Conservation (phyloP, 2,888 invertebrate genomes). For the Pemphredon lugubris region DNA sequence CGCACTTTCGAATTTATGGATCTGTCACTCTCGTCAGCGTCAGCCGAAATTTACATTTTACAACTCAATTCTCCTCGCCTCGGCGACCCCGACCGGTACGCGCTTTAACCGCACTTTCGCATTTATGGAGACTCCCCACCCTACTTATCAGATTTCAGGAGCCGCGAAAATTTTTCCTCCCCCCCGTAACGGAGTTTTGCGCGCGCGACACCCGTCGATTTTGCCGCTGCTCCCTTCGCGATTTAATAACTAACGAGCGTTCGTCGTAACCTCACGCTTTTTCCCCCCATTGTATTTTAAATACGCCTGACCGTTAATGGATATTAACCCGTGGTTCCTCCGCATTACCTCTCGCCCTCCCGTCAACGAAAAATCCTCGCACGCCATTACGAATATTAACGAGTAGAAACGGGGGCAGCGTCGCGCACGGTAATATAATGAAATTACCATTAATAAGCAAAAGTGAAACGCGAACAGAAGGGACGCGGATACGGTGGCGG, state of each 20-base stretch:
- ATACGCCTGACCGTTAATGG: no score
- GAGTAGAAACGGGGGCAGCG: no score
- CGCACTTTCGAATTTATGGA: slow-evolving; percentile 23
- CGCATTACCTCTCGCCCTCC: no score
- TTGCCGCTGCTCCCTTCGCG: not conserved
- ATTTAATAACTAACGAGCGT: not conserved
- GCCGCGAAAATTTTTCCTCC: slow-evolving; percentile 25
- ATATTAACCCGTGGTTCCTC: no score
- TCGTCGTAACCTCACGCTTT: not conserved
- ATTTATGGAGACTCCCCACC: slow-evolving; percentile 21
- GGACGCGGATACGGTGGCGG: not conserved
- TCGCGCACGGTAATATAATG: no score
- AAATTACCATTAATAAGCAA: slow-evolving; percentile 38
- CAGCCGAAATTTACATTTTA: slow-evolving; percentile 34
- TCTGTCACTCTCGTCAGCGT: slow-evolving; percentile 8
- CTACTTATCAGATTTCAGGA: slow-evolving; percentile 24
- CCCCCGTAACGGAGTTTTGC: not conserved
- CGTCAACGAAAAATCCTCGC: no score
- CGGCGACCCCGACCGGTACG: slow-evolving; percentile 8
- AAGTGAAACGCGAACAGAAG: slow-evolving; percentile 28
- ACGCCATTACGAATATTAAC: no score
- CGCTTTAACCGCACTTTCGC: slow-evolving; percentile 7
- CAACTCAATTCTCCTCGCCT: slow-evolving; percentile 28
- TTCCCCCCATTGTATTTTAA: not conserved
- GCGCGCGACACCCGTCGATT: not conserved